Evolutionary conservation across 2,113 vertebrate genomes (phyloP), one percentile per base, ranked within the genome.

Genomic region (Probosciger aterrimus): DNA sequence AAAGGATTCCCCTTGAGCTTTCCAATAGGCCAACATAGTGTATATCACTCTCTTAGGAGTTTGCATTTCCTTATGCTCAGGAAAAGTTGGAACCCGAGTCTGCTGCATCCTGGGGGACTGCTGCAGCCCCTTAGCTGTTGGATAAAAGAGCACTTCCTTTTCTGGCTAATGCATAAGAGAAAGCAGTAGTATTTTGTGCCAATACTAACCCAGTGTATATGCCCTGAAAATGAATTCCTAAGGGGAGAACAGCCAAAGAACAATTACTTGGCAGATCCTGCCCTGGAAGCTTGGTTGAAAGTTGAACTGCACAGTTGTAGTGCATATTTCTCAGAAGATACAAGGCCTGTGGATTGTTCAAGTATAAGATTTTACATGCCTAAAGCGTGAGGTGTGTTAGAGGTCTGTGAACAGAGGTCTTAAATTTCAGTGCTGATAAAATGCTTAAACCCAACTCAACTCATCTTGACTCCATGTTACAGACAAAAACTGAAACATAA

Each of bases 151-250:
- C 2, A 2, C 31, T 74, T 93, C 19, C 15, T 94, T 74, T 90
- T 76, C 88, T 92, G 68, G 12, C 46, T 88, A 12, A 44, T 31
- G 10, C 69, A 74, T 73, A 55, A 73, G 53, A 73, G 64, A 88
- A 82, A 59, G 69, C n/a, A 49, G 4, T 76, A 73, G 79, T 64
- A 59, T 74, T 91, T 90, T 83, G 22, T 78, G 46, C 33, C 0
- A 1, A 5, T 53, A 33, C 19, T 86, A 73, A 67, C 35, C 47
- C 14, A 16, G 4, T 0, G 0, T 28, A 6, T 7, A 28, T 79
- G 41, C 83, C 39, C 87, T 75, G 74, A 64, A 96, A 87, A 84
- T 35, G 0, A 87, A 68, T 76, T 80, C 41, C 13, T 52, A 47
- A 62, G 39, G 44, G 35, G 11, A 89, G n/a, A 92, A 62, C 39